Conservation (phyloP, 2,113 vertebrate species). For the Chauna torquata region DNA sequence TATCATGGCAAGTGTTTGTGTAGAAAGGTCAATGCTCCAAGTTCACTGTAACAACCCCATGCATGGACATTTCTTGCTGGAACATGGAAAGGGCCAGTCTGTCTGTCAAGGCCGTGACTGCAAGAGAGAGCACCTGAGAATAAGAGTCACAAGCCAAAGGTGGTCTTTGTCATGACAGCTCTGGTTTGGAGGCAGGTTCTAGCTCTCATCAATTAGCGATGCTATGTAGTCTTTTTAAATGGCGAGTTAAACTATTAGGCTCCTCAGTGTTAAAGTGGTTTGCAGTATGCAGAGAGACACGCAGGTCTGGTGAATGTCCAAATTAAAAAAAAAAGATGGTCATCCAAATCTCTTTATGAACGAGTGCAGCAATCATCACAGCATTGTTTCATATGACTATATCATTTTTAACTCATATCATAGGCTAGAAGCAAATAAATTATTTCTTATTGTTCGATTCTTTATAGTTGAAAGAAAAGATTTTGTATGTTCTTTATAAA, state of each 20-base stretch:
- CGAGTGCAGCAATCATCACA: not conserved
- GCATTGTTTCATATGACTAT: not conserved
- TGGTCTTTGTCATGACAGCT: fast-evolving
- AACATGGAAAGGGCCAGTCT: not conserved
- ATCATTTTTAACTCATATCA: not conserved
- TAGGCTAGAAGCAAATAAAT: not conserved
- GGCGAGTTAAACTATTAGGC: not conserved
- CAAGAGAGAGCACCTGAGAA: not conserved
- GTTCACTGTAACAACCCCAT: fast-evolving
- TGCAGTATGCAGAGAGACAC: not conserved
- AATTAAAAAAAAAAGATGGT: not conserved
- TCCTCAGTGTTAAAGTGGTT: not conserved
- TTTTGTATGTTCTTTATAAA: conserved; percentile 20
- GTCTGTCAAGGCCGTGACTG: not conserved
- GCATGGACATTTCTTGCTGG: not conserved
- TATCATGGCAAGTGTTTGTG: not conserved
- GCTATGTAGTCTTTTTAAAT: not conserved
- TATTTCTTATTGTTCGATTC: conserved; percentile 12
- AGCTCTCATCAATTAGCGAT: not conserved
- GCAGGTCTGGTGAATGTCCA: not conserved
- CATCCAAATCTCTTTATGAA: not conserved
- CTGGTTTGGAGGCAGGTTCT: not conserved
- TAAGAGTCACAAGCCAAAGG: not conserved
- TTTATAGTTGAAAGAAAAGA: not conserved
- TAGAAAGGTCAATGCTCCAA: not conserved